phyloP scores from a whole-genome alignment of 2,113 vertebrate genomes.

The Platycercus adscitus region DNA sequence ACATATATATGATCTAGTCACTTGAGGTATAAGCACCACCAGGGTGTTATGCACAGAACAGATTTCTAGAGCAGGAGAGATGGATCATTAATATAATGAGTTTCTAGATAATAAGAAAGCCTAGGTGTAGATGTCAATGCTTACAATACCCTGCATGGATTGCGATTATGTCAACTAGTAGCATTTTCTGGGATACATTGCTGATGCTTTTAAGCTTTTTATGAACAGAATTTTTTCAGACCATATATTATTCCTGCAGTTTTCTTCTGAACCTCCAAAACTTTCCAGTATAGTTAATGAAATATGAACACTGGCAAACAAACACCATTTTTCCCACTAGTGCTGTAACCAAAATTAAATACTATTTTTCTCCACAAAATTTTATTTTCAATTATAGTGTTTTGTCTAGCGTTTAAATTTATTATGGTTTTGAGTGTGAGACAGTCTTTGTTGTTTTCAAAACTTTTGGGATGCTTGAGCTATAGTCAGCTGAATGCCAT shows the following conservation, averaged over 20 bases:
- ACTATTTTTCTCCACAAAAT: background rate
- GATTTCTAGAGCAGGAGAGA: background rate
- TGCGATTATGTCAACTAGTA: background rate
- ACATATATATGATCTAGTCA: background rate
- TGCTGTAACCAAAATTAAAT: background rate
- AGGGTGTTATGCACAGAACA: background rate
- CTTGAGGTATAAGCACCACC: background rate
- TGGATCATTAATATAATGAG: background rate
- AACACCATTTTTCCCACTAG: background rate
- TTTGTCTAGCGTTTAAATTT: background rate
- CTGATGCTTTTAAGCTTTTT: background rate
- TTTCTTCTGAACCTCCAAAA: background rate
- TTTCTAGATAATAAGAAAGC: background rate
- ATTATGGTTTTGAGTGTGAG: background rate
- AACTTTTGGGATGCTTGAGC: background rate
- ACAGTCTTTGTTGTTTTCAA: background rate
- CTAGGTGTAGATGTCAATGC: background rate
- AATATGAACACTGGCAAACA: background rate
- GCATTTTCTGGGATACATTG: background rate
- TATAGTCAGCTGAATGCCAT: background rate
- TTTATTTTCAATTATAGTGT: background rate
- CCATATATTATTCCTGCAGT: background rate
- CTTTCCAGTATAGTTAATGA: background rate
- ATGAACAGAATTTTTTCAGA: background rate
- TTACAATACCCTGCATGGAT: background rate